Base-by-base conservation (phyloP, 2,113 vertebrate species). In the Oncorhynchus masou region DNA sequence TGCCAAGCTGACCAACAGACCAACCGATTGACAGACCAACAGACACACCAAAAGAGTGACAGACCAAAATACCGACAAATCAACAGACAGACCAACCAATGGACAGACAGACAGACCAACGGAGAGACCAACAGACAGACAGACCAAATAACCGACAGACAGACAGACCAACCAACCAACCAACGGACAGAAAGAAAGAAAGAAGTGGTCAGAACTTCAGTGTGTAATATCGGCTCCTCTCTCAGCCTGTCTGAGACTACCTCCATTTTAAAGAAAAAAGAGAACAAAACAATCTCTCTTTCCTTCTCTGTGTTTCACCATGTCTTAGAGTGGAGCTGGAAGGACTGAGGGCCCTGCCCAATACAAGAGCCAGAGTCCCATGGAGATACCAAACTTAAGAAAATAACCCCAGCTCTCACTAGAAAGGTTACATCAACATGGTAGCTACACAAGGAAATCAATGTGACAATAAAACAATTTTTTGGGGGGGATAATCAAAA, bases 311-410 rank as follows among this genome's bases (percentile, higher is more conserved):
- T 71, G 34, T 27, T 31, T 73, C 59, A 22, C 62, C 39, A n/a
- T 78, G 59, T 73, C 70, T 71, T 66, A 7, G 74, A 81, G 76
- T 54, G 75, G 75, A 85, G 68, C 73, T 82, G 87, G 85, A 84
- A 84, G 51, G 15, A 54, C 51, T 54, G 39, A 45, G 39, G 9
- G 68, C 74, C 81, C 51, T 71, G 71, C 57, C 78, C 70, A 75
- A 77, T 71, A 64, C 45, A 13, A 78, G 78, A 85, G 74, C 83
- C 71, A 78, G 78, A 85, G 74, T 84, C 71, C 77, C 45, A 84
- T 71, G 59, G 81, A 86, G 73, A 89, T 83, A 82, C 13, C n/a
- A 64, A 86, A 86, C 82, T 88, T 73, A 89, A 77, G 83, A 88
- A 88, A 89, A 88, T 81, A 88, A 85, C 60, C 74, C 66, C 11